Percentiles rank a stretch among this genome's conserved stretches.
Evolutionary conservation across 2,113 vertebrate genomes (phyloP).

Genomic region (Perccottus glenii): DNA sequence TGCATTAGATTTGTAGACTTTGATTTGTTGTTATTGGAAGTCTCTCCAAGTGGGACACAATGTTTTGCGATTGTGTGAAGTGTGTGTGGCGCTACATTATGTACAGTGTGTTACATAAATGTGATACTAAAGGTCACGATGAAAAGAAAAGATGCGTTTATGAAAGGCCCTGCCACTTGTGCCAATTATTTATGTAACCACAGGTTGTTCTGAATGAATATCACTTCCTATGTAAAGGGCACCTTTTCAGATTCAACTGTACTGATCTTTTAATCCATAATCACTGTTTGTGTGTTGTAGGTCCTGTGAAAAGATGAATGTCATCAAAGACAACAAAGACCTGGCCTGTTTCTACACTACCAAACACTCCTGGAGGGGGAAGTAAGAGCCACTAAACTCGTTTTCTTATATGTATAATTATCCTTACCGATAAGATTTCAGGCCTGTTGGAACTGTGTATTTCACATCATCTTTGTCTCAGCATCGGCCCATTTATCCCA

Average conservation of each 20-base stretch:
- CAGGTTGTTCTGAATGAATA: background rate
- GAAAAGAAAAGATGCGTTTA: background rate
- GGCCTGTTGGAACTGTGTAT: background rate
- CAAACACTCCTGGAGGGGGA: constrained; percentile 99
- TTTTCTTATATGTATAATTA: background rate
- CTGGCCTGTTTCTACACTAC: constrained; percentile 99
- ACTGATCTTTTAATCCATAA: background rate
- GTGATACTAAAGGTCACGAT: background rate
- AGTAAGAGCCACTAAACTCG: constrained; percentile 82
- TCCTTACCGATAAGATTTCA: constrained; percentile 10
- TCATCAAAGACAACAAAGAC: constrained; percentile 98
- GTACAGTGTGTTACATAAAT: constrained; percentile 31
- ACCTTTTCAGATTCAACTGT: background rate
- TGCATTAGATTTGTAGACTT: constrained; percentile 9
- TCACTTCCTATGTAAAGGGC: background rate
- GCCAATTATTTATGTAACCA: background rate
- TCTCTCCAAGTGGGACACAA: constrained; percentile 41
- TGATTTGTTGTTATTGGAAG: constrained; percentile 8
- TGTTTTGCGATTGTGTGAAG: constrained; percentile 56
- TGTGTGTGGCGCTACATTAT: constrained; percentile 34
- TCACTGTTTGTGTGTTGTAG: constrained; percentile 70
- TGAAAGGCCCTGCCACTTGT: background rate
- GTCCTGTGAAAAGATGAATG: constrained; percentile 93
- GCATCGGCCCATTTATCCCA: background rate
- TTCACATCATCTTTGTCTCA: background rate